Evolutionary conservation across 2,888 invertebrate genomes (phyloP), one percentile per base, ranked within the genome.

Genomic region (Lasioglossum morio): DNA sequence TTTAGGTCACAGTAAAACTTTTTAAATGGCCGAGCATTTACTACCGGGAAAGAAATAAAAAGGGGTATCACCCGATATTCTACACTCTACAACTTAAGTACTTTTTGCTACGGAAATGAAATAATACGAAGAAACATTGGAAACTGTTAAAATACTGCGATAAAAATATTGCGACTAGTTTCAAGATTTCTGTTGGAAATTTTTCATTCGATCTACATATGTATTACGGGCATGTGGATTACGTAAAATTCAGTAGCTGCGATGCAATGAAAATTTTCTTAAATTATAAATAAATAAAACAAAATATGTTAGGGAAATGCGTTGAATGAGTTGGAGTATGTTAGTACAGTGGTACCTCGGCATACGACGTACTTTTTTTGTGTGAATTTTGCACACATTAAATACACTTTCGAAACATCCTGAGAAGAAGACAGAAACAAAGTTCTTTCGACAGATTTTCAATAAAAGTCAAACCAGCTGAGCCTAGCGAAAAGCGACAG

Each of bases 21-120:
- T 70, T 70, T 40, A 70, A 70, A 70, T 40, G 70, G 70, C 1
- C 23, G 40, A 12, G n/a, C n/a, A 40, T 70, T 70, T 70, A 37
- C n/a, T 40, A n/a, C 37, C n/a, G 14, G 40, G 0, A 40, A n/a
- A 14, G n/a, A 70, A 37, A 37, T 69, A 69, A 69, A 34, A 69
- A 19, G 34, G 60, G 60, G 16, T 63, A 30, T 30, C 63, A 8
- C 16, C 63, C 30, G 63, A 63, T 63, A 30, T 63, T 30, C 63
- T 30, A 63, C 27, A 63, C 63, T 63, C 63, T 63, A 30, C 63
- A 63, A 30, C 16, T 63, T 30, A 16, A 30, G 63, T 16, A 63
- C 63, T 8, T 63, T 63, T 30, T 63, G 30, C 30, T 63, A 30
- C 63, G 16, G 16, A 19, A 63, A 63, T 63, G 16, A 63, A 63